Percentiles rank a stretch among this genome's conserved stretches.
Evolutionary conservation across 1,140 invertebrate species (phyloP).

Genomic region (Aphis gossypii): DNA sequence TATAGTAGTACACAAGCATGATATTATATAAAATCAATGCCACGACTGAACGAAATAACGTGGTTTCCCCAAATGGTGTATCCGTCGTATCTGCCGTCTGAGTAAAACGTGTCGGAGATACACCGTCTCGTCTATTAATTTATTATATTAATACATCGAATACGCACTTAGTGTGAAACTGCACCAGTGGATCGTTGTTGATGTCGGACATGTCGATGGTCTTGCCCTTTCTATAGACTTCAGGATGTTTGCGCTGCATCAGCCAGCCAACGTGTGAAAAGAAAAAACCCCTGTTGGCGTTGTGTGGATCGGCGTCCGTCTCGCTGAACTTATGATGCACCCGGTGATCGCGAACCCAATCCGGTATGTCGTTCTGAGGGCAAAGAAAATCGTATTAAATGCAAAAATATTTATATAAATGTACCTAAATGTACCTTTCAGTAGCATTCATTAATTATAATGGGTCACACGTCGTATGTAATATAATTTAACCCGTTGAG

Average conservation of each 20-base stretch:
- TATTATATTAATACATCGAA: background rate
- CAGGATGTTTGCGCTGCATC: constrained; percentile 83
- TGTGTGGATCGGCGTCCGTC: constrained; percentile 89
- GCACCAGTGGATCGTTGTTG: constrained; percentile 75
- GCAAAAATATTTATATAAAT: background rate
- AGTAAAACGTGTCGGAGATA: too few species aligned
- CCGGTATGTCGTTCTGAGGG: constrained; percentile 69
- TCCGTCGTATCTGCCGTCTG: too few species aligned
- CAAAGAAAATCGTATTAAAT: background rate
- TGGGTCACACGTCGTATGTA: too few species aligned
- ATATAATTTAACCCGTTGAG: too few species aligned
- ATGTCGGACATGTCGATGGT: constrained; percentile 83
- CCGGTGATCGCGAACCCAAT: constrained; percentile 82
- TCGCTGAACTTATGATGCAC: constrained; percentile 91
- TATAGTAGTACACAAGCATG: too few species aligned
- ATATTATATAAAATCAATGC: too few species aligned
- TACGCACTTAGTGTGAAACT: constrained; percentile 74
- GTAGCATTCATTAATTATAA: too few species aligned
- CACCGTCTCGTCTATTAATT: background rate
- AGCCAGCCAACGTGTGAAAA: constrained; percentile 93
- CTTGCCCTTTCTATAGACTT: constrained; percentile 76
- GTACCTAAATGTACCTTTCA: too few species aligned
- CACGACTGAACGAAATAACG: too few species aligned
- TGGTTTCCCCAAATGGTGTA: too few species aligned
- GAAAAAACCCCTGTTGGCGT: constrained; percentile 88